Conservation (phyloP, 2,797 vertebrate species). For the Lacerta agilis region DNA sequence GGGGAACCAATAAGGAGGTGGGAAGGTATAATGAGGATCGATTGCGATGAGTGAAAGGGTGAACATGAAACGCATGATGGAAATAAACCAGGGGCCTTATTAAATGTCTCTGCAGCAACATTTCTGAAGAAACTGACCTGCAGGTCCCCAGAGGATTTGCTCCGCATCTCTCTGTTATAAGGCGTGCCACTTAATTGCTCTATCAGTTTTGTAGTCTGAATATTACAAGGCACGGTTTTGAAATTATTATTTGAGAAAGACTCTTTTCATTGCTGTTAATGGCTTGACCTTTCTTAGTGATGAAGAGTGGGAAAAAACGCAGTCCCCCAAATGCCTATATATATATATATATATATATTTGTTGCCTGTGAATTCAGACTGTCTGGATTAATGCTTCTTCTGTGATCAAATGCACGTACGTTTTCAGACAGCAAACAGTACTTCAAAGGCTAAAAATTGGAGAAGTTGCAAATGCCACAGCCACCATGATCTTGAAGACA, state of each 20-base stretch:
- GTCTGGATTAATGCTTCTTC: slow-evolving; percentile 26
- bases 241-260: slow-evolving; percentile 45
- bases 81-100: slow-evolving; percentile 31
- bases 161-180: slow-evolving; percentile 43
- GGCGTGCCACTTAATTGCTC: slow-evolving; percentile 53
- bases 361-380: neutral
- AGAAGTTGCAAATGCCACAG: neutral
- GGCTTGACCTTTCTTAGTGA: slow-evolving; percentile 37
- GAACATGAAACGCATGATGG: slow-evolving; percentile 30
- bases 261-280: slow-evolving; percentile 11
- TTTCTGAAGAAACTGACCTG: slow-evolving; percentile 37
- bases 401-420: neutral
- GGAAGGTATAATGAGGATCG: slow-evolving; percentile 37
- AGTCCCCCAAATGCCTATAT: neutral
- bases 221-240: slow-evolving; percentile 38
- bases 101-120: slow-evolving; percentile 46
- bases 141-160: slow-evolving; percentile 4
- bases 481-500: neutral
- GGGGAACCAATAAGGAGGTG: slow-evolving; percentile 40
- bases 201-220: slow-evolving; percentile 39
- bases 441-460: neutral
- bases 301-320: slow-evolving; percentile 17
- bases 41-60: slow-evolving; percentile 38
- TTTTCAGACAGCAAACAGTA: neutral
- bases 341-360: neutral